A percentile compares a stretch with the other conserved stretches of the same genome.
phyloP scores from a whole-genome alignment of 2,888 invertebrate species.

The Suillia variegata region DNA sequence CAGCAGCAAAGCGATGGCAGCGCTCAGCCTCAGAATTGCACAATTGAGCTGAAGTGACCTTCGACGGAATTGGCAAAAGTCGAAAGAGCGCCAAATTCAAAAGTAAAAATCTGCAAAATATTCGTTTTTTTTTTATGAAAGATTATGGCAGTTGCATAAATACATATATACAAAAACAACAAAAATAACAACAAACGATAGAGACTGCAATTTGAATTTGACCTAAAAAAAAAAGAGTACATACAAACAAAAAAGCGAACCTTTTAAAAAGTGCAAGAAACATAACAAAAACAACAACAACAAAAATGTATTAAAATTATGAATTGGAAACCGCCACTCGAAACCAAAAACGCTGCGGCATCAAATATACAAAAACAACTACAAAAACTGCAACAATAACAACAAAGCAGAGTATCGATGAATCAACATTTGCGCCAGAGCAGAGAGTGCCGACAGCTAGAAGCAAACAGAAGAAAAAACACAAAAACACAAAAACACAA shows the following conservation, averaged over 20 bases:
- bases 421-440: conserved; percentile 30
- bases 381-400: not conserved
- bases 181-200: not conserved
- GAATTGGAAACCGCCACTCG: not conserved
- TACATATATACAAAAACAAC: not conserved
- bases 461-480: not conserved
- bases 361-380: not conserved
- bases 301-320: not conserved
- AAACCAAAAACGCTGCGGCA: not conserved
- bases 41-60: not conserved
- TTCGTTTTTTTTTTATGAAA: no score
- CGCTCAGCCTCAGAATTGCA: no score
- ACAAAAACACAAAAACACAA: no score
- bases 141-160: not conserved
- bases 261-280: not conserved
- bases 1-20: no score
- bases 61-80: not conserved
- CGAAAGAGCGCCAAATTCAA: no score
- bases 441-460: conserved; percentile 2
- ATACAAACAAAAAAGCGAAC: not conserved
- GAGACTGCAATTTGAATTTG: not conserved
- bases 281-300: conserved; percentile 1
- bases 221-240: not conserved
- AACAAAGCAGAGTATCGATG: conserved; percentile 22
- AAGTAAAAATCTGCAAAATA: no score